A percentile compares a stretch with the other conserved stretches of the same genome.
phyloP scores from a whole-genome alignment of 2,888 invertebrate genomes.

The Leptinotarsa juncta region DNA sequence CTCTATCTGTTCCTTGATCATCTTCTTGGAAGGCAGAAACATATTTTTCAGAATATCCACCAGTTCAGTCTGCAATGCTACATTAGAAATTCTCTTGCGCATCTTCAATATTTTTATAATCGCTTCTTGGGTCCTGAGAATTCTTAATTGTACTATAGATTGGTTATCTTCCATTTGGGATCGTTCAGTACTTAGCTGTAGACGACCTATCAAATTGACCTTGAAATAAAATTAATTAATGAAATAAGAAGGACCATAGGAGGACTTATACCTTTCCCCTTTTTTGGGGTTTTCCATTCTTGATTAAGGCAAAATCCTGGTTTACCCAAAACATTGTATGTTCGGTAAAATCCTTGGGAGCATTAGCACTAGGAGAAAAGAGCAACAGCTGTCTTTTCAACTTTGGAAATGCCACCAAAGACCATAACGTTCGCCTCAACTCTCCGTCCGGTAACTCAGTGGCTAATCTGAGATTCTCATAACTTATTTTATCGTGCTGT shows the following conservation, averaged over 20 bases:
- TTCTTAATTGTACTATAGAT: conserved; percentile 96
- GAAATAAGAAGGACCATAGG: background rate
- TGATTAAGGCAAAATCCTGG: conserved; percentile 94
- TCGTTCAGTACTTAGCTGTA: conserved; percentile 94
- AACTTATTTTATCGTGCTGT: conserved; percentile 91
- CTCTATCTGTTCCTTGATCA: conserved; percentile 99
- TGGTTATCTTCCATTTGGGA: conserved; percentile 98
- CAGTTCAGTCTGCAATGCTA: conserved; percentile 95
- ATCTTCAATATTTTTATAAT: conserved; percentile 99
- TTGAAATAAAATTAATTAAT: conserved; percentile 53
- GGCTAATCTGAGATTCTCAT: conserved; percentile 94
- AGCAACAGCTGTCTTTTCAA: conserved; percentile 91
- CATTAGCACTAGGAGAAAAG: conserved; percentile 83
- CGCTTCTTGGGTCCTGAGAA: conserved; percentile 94
- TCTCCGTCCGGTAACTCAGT: conserved; percentile 98
- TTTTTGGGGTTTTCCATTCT: conserved; percentile 94
- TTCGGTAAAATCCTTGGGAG: conserved; percentile 94
- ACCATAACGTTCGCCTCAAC: conserved; percentile 94
- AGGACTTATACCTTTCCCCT: conserved; percentile 79
- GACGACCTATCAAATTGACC: conserved; percentile 94
- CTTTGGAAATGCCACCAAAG: conserved; percentile 95
- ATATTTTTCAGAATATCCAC: conserved; percentile 98
- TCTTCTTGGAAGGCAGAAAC: conserved; percentile 98
- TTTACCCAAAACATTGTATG: conserved; percentile 96
- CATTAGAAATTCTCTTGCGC: conserved; percentile 94